Base-by-base conservation (phyloP, 2,797 vertebrate species). In the Anguilla pacifica region DNA sequence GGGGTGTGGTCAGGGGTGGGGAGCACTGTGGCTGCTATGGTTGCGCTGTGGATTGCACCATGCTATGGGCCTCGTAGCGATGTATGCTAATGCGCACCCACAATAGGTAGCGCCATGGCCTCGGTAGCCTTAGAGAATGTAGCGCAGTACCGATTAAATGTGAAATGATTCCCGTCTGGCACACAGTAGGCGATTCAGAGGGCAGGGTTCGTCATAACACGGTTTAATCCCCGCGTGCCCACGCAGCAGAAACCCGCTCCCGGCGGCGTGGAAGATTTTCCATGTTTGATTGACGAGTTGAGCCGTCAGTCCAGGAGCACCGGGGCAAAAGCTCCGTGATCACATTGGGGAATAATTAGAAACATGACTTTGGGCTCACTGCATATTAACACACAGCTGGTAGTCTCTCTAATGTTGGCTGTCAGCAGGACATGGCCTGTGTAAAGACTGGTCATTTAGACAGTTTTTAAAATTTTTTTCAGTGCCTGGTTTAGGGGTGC, bases 141-240 rank as follows among this genome's bases (percentile, higher is more conserved):
- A 57, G 51, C 28, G 22, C n/a, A 15, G 43, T 59, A 46, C n/a
- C 79, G 83, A 74, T 70, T 86, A 64, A 85, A 89, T 43, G 46
- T 39, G 9, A 46, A 64, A 70, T 53, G 35, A 86, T 43, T 86
- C 51, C 55, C 59, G 81, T 77, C 79, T 87, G 86, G 70, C 39
- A 61, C 39, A 61, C 13, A 77, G 51, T 43, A 39, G 87, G 49
- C 61, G 15, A 74, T 87, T 39, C 19, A 9, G 67, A 57, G 82
- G 81, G 22, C 64, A 79, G 46, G 28, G n/a, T 49, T 86, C 19
- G n/a, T 35, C 83, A 57, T 61, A 84, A 84, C 28, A 84, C 51
- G 1, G 39, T 59, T 84, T 84, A 84, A 61, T 61, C 51, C 51
- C 49, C 22, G 4, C 53, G 22, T 17, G 51, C 31, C 6, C 64